Conservation (phyloP, 1,140 invertebrate genomes). For the Trichonephila clavata region DNA sequence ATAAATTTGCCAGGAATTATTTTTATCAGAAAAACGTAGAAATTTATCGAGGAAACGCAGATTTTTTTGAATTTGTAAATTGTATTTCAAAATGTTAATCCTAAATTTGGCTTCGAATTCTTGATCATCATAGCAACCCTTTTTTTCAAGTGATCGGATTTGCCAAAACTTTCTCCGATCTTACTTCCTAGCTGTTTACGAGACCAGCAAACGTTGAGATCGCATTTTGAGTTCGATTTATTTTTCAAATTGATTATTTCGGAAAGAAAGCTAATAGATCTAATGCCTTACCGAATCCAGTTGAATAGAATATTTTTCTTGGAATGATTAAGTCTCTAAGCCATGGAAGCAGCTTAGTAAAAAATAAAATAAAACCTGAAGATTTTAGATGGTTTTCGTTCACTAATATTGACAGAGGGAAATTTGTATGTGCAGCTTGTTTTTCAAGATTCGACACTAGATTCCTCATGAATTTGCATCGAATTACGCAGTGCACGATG, state of each 20-base stretch:
- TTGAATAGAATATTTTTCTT: not conserved
- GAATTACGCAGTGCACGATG: not conserved
- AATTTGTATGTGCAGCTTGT: not conserved
- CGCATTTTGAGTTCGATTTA: not conserved
- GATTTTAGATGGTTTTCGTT: not conserved
- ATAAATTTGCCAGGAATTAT: no score
- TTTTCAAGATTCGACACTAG: not conserved
- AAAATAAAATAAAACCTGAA: not conserved
- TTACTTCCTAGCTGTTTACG: not conserved
- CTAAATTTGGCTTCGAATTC: constrained; percentile 1
- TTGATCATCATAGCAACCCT: not conserved
- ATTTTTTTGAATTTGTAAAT: no score
- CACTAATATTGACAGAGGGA: not conserved
- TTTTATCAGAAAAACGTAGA: no score
- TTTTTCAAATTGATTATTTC: not conserved
- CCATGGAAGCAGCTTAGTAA: not conserved
- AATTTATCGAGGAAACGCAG: no score
- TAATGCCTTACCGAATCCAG: not conserved
- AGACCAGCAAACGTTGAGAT: not conserved
- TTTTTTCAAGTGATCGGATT: not conserved
- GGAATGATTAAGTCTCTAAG: not conserved
- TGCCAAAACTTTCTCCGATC: not conserved
- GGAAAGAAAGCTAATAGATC: not conserved
- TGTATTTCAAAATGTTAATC: not conserved
- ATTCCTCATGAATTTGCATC: not conserved